Percentiles rank a stretch among this genome's conserved stretches.
These are phyloP conservation scores for Camelus bactrianus DNA, from an alignment of 2,113 vertebrate genomes.

Conservation along the genomic window DNA sequence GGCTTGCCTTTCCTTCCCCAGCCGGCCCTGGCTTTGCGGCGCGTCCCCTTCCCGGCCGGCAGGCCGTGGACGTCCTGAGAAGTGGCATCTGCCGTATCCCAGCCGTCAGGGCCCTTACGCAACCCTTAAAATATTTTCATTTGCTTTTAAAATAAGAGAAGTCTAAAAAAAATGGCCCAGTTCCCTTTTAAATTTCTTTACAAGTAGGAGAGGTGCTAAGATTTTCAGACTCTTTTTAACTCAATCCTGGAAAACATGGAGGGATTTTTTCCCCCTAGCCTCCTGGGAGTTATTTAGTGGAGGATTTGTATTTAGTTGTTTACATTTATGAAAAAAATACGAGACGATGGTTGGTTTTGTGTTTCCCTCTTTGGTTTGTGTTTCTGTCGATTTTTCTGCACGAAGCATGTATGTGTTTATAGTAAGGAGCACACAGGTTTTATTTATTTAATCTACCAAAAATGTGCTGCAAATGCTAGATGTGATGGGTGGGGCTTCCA, in stretches of 20 bases:
- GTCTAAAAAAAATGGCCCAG: slow-evolving; percentile 42
- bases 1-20: background rate
- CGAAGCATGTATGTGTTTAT: background rate
- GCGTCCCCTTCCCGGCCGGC: background rate
- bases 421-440: background rate
- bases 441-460: background rate
- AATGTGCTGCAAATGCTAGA: background rate
- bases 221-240: slow-evolving; percentile 62
- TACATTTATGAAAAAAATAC: background rate
- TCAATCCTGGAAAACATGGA: slow-evolving; percentile 16
- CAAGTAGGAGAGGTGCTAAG: slow-evolving; percentile 63
- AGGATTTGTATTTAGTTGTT: background rate
- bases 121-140: slow-evolving; percentile 43
- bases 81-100: background rate
- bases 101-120: background rate
- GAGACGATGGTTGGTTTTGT: background rate
- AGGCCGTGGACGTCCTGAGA: too few species aligned
- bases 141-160: slow-evolving; percentile 71
- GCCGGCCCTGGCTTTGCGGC: background rate
- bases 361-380: background rate
- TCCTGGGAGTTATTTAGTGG: background rate
- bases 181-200: slow-evolving; percentile 57
- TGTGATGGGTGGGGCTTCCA: background rate
- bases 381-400: background rate
- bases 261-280: background rate